phyloP scores from a whole-genome alignment of 2,888 invertebrate species.

The Drosophila anomalata region DNA sequence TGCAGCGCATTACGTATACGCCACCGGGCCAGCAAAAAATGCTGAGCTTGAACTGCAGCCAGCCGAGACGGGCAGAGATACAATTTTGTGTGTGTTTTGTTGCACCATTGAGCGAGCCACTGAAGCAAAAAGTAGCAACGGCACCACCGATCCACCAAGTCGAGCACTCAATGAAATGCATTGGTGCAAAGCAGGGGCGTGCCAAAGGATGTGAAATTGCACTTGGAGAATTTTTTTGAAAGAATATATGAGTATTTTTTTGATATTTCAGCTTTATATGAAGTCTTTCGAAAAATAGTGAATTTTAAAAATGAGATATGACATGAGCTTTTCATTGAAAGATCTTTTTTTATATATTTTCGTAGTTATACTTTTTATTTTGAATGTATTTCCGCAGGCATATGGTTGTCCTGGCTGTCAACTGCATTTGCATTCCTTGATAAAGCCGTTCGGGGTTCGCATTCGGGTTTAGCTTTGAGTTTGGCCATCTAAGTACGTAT shows the following conservation, averaged over 20 bases:
- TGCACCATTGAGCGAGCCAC: conserved; percentile 76
- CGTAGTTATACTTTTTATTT: not conserved
- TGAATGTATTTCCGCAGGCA: conserved; percentile 5
- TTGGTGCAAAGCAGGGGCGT: conserved; percentile 22
- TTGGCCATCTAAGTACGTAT: conserved; percentile 43
- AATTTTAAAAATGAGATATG: no score
- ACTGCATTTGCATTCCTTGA: conserved; percentile 55
- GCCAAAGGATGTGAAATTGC: not conserved
- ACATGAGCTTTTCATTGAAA: not conserved
- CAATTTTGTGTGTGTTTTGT: conserved; percentile 71
- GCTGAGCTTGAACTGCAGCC: conserved; percentile 31
- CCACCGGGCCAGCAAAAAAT: conserved; percentile 39
- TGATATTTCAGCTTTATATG: no score
- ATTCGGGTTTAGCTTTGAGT: conserved; percentile 6
- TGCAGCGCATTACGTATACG: conserved; percentile 56
- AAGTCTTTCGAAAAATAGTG: no score
- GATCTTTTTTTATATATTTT: not conserved
- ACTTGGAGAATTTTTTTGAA: not conserved
- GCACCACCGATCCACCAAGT: conserved; percentile 31
- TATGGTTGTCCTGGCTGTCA: conserved; percentile 46
- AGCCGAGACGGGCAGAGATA: conserved; percentile 45
- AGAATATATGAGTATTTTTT: not conserved
- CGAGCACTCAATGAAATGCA: conserved; percentile 67
- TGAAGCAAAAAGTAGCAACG: conserved; percentile 61
- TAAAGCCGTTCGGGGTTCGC: conserved; percentile 42